phyloP scores from a whole-genome alignment of 2,113 vertebrate species.

The Lycocorax pyrrhopterus region DNA sequence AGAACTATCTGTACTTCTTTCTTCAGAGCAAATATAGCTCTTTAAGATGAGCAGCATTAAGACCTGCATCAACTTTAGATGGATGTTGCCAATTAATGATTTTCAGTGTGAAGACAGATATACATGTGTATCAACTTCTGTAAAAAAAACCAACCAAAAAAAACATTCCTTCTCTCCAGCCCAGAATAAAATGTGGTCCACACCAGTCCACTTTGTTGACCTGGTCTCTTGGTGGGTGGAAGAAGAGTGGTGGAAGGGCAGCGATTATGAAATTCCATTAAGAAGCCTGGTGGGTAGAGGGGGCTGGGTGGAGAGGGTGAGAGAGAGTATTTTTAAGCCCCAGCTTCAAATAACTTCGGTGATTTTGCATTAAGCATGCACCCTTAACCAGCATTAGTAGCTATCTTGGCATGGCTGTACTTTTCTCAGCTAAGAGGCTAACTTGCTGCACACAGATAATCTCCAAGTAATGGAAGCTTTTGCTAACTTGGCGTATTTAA shows the following conservation, averaged over 20 bases:
- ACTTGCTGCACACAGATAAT: background rate
- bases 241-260: background rate
- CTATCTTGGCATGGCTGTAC: background rate
- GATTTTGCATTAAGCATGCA: background rate
- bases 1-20: background rate
- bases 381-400: background rate
- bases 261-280: background rate
- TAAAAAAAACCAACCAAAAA: background rate
- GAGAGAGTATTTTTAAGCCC: background rate
- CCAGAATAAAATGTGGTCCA: background rate
- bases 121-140: background rate
- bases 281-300: background rate
- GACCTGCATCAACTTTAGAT: background rate
- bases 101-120: background rate
- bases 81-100: background rate
- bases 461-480: background rate
- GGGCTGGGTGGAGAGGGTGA: background rate
- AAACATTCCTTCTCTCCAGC: background rate
- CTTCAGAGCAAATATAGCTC: background rate
- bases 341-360: background rate
- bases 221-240: background rate
- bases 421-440: background rate
- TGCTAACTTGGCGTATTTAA: background rate
- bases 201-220: rapidly evolving
- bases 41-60: background rate